Percentiles rank a stretch among this genome's conserved stretches.
Conservation (phyloP, 1,140 invertebrate species). For the Brachionus plicatilis region DNA sequence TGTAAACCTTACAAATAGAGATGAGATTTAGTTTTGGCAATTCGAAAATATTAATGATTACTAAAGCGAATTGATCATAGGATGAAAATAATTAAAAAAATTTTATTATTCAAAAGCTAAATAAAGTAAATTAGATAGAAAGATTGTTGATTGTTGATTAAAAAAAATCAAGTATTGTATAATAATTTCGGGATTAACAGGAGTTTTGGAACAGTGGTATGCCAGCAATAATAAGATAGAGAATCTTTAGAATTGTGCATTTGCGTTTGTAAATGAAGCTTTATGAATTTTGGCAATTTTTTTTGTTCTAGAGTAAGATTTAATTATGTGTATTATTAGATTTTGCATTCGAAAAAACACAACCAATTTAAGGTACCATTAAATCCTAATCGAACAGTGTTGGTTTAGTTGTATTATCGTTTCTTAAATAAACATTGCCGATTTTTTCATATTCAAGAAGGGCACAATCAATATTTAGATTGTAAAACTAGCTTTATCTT, state of each 20-base stretch:
- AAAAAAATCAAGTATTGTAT: background rate
- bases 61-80: background rate
- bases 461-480: background rate
- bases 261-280: background rate
- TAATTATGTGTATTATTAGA: slow-evolving; percentile 16
- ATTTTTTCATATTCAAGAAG: background rate
- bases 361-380: slow-evolving; percentile 22
- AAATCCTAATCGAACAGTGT: slow-evolving; percentile 24
- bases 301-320: slow-evolving; percentile 25
- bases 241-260: background rate
- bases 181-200: slow-evolving; percentile 16
- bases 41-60: background rate
- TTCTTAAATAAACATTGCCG: background rate
- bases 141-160: background rate
- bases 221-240: background rate
- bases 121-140: background rate
- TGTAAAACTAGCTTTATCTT: background rate
- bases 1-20: background rate
- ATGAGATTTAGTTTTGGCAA: background rate
- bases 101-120: background rate
- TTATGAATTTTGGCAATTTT: background rate
- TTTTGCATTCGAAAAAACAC: background rate
- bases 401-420: background rate
- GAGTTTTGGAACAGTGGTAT: slow-evolving; percentile 19
- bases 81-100: slow-evolving; percentile 16